phyloP scores from a whole-genome alignment of 2,888 invertebrate species.

The Caradrina kadenii region DNA sequence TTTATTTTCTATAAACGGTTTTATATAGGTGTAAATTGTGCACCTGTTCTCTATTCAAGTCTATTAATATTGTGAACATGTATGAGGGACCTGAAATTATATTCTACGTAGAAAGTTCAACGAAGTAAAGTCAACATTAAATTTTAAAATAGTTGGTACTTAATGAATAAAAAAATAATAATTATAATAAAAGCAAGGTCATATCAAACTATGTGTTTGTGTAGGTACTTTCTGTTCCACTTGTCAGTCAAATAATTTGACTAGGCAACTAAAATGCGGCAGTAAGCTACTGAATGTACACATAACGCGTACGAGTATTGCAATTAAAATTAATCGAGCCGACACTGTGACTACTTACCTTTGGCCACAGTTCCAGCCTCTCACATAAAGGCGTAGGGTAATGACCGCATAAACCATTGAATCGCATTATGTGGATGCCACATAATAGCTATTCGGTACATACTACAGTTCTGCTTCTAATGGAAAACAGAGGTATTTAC shows the following conservation, averaged over 20 bases:
- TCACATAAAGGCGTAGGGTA: slow-evolving; percentile 16
- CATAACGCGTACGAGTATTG: neutral
- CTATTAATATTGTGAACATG: too few relatives aligned
- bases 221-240: neutral
- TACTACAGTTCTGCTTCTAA: neutral
- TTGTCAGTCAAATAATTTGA: neutral
- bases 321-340: neutral
- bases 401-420: slow-evolving; percentile 35
- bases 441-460: slow-evolving; percentile 42
- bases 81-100: too few relatives aligned
- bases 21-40: neutral
- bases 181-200: slow-evolving; percentile 15
- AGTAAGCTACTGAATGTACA: neutral
- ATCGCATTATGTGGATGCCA: slow-evolving; percentile 17
- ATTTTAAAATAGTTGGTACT: neutral
- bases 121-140: neutral
- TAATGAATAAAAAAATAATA: neutral
- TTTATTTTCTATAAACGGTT: slow-evolving; percentile 20
- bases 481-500: neutral
- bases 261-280: neutral
- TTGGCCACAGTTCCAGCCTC: neutral
- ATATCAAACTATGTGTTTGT: neutral
- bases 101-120: too few relatives aligned
- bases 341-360: neutral
- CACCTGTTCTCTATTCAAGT: too few relatives aligned